phyloP scores from a whole-genome alignment of 1,140 invertebrate genomes.

The Sarcophaga peregrina region DNA sequence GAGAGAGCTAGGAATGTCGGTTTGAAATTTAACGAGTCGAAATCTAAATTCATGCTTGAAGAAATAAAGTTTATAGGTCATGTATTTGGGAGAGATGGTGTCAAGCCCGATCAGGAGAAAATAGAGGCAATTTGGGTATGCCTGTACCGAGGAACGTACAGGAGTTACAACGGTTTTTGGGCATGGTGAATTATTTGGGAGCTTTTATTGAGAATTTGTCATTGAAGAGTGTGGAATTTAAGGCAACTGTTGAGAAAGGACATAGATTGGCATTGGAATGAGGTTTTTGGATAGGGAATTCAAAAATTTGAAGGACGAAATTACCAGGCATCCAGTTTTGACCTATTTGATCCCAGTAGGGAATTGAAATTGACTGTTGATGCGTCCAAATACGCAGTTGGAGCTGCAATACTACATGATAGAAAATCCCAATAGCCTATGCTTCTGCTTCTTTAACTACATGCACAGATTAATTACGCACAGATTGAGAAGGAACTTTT shows the following conservation, averaged over 20 bases:
- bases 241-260: conserved; percentile 24
- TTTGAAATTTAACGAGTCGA: conserved; percentile 35
- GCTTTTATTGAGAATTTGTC: conserved; percentile 19
- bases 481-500: conserved; percentile 30
- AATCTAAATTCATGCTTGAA: conserved; percentile 47
- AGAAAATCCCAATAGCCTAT: conserved; percentile 29
- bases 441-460: conserved; percentile 7
- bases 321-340: conserved; percentile 24
- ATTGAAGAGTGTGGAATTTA: no score
- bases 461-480: conserved; percentile 15
- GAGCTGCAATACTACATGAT: conserved; percentile 22
- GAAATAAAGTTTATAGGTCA: conserved; percentile 60
- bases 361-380: conserved; percentile 18
- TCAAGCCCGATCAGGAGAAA: no score
- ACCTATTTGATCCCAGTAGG: conserved; percentile 28
- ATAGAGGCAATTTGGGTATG: background rate
- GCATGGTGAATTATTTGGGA: conserved; percentile 33
- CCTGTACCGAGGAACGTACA: background rate
- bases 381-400: conserved; percentile 16
- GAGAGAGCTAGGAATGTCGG: conserved; percentile 45
- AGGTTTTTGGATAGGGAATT: conserved; percentile 1
- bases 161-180: conserved; percentile 24
- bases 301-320: conserved; percentile 13
- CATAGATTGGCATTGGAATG: conserved; percentile 15
- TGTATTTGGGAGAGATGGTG: no score